Conservation (phyloP, 2,113 vertebrate species). For the Egretta garzetta region DNA sequence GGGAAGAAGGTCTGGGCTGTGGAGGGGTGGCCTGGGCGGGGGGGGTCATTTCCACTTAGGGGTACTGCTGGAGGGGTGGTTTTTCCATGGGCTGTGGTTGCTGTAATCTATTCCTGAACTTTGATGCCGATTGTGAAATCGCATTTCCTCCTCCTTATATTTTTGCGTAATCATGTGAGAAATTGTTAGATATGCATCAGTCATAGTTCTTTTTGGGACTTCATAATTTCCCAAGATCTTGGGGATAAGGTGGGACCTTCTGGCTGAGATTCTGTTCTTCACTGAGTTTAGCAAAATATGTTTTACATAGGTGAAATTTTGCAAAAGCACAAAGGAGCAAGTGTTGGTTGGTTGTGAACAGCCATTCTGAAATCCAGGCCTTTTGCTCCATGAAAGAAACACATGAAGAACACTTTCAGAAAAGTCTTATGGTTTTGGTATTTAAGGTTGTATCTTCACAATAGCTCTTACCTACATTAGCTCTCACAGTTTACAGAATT, state of each 20-base stretch:
- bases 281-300: not conserved
- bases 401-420: not conserved
- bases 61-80: not conserved
- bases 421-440: not conserved
- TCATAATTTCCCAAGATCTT: not conserved
- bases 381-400: not conserved
- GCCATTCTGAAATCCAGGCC: not conserved
- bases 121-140: not conserved
- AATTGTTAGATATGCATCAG: not conserved
- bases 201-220: not conserved
- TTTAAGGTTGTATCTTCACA: not conserved
- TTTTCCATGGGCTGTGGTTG: not conserved
- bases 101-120: not conserved
- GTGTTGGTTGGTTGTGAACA: not conserved
- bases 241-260: not conserved
- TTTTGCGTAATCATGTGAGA: constrained; percentile 19
- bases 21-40: not conserved
- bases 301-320: not conserved
- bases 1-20: not conserved
- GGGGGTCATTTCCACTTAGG: not conserved
- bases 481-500: not conserved
- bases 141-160: not conserved
- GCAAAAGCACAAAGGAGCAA: not conserved
- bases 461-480: not conserved
- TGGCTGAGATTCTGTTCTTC: not conserved